Evolutionary conservation across 1,140 invertebrate genomes (phyloP).

Genomic region (Euschistus heros): DNA sequence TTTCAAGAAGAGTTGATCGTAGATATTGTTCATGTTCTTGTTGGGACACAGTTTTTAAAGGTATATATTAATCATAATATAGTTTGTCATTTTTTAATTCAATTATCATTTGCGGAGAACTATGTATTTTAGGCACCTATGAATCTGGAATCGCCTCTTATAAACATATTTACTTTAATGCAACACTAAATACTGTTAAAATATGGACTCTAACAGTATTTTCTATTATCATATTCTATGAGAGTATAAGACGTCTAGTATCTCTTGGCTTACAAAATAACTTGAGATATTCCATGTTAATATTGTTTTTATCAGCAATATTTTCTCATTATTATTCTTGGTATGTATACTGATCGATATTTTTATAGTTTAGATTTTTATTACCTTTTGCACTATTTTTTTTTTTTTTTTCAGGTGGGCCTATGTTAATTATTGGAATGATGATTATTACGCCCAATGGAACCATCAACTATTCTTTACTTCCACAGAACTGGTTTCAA

Average conservation of each 20-base stretch:
- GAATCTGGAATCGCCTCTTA: conserved; percentile 62
- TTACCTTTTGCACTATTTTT: neutral
- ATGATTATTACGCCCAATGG: conserved; percentile 67
- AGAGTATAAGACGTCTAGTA: conserved; percentile 54
- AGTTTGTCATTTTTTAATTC: neutral
- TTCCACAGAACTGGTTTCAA: conserved; percentile 60
- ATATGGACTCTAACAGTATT: conserved; percentile 63
- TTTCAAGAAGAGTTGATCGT: conserved; percentile 24
- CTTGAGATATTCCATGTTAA: conserved; percentile 54
- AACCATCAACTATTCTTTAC: conserved; percentile 67
- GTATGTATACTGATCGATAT: conserved; percentile 24
- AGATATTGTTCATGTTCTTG: conserved; percentile 29
- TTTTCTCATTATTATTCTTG: conserved; percentile 76
- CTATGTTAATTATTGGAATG: conserved; percentile 75
- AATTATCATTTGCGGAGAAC: neutral
- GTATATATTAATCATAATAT: neutral
- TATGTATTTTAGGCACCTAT: conserved; percentile 49
- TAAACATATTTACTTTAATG: conserved; percentile 77
- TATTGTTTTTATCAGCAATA: conserved; percentile 55
- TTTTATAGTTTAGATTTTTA: neutral
- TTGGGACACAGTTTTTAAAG: conserved; percentile 32
- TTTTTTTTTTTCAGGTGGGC: conserved; percentile 46
- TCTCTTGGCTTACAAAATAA: conserved; percentile 43
- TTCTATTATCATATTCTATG: conserved; percentile 56
- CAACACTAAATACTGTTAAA: conserved; percentile 59